A percentile compares a stretch with the other conserved stretches of the same genome.
Conservation (phyloP, 2,888 invertebrate species). For the Mylabris sibirica region DNA sequence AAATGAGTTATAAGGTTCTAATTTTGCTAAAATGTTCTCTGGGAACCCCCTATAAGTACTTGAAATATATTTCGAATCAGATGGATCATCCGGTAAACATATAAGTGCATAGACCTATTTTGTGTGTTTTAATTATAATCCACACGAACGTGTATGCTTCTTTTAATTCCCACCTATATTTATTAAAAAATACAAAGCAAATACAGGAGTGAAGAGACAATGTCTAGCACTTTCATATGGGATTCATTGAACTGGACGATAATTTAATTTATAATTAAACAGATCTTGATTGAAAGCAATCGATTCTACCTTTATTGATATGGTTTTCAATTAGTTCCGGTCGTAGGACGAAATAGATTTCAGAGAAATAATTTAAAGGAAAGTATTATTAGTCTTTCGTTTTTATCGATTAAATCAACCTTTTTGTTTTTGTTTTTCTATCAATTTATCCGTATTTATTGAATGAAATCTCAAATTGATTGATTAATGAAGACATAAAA, state of each 20-base stretch:
- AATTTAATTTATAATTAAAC: background rate
- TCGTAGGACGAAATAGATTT: background rate
- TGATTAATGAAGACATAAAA: constrained; percentile 2
- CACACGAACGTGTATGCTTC: background rate
- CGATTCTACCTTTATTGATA: background rate
- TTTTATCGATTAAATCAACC: background rate
- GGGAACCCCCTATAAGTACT: no score
- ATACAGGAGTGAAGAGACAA: background rate
- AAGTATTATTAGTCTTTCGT: background rate
- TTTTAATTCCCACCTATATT: background rate
- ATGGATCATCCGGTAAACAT: no score
- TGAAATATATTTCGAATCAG: no score
- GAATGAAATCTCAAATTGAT: background rate
- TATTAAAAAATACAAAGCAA: background rate
- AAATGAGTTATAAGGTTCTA: no score
- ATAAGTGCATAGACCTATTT: background rate
- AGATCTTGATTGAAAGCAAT: background rate
- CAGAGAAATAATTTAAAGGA: background rate
- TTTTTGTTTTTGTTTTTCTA: background rate
- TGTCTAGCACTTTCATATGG: background rate
- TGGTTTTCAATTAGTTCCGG: constrained; percentile 8
- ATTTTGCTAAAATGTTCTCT: no score
- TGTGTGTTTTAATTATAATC: background rate
- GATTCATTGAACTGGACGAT: background rate
- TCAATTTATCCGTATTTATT: background rate